These are phyloP conservation scores for Gasterosteus nipponicus DNA, from an alignment of 2,113 vertebrate genomes.

Conservation along the genomic window DNA sequence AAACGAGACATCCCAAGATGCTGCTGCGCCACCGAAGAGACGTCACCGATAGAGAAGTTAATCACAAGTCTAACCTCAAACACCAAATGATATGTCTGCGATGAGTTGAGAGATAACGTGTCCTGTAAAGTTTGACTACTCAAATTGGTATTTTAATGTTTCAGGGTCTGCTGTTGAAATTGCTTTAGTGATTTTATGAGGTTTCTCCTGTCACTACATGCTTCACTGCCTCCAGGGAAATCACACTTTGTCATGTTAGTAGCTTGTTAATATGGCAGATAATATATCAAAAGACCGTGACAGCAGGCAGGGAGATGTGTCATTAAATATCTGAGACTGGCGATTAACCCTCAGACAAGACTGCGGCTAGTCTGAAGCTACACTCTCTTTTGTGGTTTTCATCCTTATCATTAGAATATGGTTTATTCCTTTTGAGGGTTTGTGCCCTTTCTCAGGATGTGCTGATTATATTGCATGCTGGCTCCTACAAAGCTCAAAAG, in stretches of 20 bases:
- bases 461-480: constrained; percentile 22
- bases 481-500: constrained; percentile 35
- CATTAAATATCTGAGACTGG: constrained; percentile 63
- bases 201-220: constrained; percentile 44
- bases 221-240: constrained; percentile 13
- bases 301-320: constrained; percentile 48
- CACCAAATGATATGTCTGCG: constrained; percentile 30
- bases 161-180: constrained; percentile 28
- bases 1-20: constrained; percentile 46
- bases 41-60: constrained; percentile 44
- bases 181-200: constrained; percentile 48
- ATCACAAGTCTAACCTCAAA: constrained; percentile 47
- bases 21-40: constrained; percentile 43
- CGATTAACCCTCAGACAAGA: constrained; percentile 57
- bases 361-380: constrained; percentile 43
- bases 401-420: constrained; percentile 66
- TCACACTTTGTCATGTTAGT: constrained; percentile 49
- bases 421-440: constrained; percentile 32
- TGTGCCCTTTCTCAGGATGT: constrained; percentile 28
- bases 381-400: constrained; percentile 60
- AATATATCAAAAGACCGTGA: constrained; percentile 59
- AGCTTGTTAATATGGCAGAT: constrained; percentile 70
- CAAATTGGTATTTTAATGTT: constrained; percentile 37
- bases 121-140: neutral
- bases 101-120: constrained; percentile 12